Evolutionary conservation across 2,888 invertebrate species (phyloP).

Genomic region (Cephus pygmeus): DNA sequence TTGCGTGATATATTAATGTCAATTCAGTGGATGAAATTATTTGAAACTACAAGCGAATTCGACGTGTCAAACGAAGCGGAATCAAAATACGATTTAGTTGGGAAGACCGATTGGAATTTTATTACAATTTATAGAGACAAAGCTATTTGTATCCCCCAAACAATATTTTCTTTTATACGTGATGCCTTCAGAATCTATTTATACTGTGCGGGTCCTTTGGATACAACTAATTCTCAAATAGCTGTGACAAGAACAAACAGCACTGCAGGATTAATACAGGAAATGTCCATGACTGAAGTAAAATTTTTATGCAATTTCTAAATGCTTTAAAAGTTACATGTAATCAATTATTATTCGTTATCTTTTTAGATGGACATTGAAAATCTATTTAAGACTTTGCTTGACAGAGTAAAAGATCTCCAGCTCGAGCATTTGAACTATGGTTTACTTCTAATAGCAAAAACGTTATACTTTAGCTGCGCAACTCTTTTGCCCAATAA

Average conservation of each 20-base stretch:
- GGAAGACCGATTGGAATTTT: slow-evolving; percentile 36
- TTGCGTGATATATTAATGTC: neutral
- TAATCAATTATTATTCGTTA: neutral
- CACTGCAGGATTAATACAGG: neutral
- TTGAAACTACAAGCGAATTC: neutral
- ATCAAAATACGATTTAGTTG: slow-evolving; percentile 1
- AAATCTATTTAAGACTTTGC: slow-evolving; percentile 16
- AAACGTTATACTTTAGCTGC: slow-evolving; percentile 38
- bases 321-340: neutral
- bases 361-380: neutral
- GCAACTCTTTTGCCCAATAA: slow-evolving; percentile 15
- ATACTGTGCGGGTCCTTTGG: slow-evolving; percentile 22
- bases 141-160: slow-evolving; percentile 37
- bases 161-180: slow-evolving; percentile 39
- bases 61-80: slow-evolving; percentile 11
- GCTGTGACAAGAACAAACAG: neutral
- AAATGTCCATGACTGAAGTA: neutral
- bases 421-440: slow-evolving; percentile 48
- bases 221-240: neutral
- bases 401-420: slow-evolving; percentile 22
- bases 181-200: slow-evolving; percentile 29
- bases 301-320: neutral
- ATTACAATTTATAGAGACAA: slow-evolving; percentile 48
- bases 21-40: neutral
- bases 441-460: slow-evolving; percentile 43